A percentile compares a stretch with the other conserved stretches of the same genome.
These are phyloP conservation scores for Xestoiulus laeticollis DNA, from an alignment of 2,888 invertebrate species.

Conservation along the genomic window DNA sequence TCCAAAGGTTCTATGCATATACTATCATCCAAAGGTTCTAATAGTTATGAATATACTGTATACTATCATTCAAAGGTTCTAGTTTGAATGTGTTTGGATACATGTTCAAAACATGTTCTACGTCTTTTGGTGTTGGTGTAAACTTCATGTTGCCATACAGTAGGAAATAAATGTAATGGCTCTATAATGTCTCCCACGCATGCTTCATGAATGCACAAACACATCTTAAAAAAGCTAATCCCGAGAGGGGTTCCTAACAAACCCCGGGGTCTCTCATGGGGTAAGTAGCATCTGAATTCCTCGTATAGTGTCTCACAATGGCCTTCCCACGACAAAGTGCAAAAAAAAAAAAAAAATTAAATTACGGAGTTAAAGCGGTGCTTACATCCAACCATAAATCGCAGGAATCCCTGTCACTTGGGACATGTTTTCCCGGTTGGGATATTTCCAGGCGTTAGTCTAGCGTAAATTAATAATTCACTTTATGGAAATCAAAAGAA, in stretches of 20 bases:
- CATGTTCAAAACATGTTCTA: not conserved
- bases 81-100: not conserved
- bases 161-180: not conserved
- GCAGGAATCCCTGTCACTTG: constrained; percentile 18
- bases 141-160: not conserved
- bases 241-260: constrained; percentile 18
- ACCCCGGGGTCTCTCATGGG: constrained; percentile 14
- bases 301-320: not conserved
- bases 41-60: no score
- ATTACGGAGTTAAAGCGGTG: constrained; percentile 14
- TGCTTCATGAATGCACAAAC: not conserved
- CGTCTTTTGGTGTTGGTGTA: no score
- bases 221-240: not conserved
- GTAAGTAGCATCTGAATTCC: not conserved
- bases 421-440: constrained; percentile 13
- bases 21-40: no score
- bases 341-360: not conserved
- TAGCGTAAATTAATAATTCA: constrained; percentile 13
- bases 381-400: not conserved
- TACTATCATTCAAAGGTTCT: no score
- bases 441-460: not conserved
- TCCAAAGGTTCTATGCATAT: no score
- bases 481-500: not conserved
- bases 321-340: not conserved
- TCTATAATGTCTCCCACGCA: not conserved